A percentile compares a stretch with the other conserved stretches of the same genome.
Conservation (phyloP, 2,113 vertebrate species). For the Phoenicopterus ruber region DNA sequence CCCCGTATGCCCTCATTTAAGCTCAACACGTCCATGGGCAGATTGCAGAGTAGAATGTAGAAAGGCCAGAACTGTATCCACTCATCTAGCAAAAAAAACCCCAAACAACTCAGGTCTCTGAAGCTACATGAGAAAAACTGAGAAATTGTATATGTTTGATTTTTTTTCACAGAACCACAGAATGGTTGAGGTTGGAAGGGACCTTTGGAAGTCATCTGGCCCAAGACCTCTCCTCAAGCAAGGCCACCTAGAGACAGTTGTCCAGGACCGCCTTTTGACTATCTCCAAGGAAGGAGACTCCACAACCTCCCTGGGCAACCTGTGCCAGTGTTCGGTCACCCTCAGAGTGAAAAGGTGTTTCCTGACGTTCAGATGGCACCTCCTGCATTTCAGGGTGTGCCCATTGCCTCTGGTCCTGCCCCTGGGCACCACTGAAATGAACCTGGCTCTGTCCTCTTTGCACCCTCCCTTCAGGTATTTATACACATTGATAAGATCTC, state of each 20-base stretch:
- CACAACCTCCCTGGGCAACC: neutral
- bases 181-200: neutral
- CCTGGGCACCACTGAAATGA: neutral
- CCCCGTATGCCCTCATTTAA: neutral
- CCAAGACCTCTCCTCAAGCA: neutral
- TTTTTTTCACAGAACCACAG: neutral
- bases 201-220: neutral
- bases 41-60: neutral
- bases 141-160: neutral
- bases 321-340: neutral
- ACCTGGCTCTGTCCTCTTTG: neutral
- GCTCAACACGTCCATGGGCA: neutral
- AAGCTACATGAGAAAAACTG: neutral
- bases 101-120: neutral
- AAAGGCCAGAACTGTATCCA: neutral
- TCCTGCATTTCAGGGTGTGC: neutral
- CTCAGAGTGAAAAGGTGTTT: neutral
- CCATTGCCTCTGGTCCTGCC: neutral
- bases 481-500: neutral
- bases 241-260: rapidly evolving
- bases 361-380: neutral
- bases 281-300: neutral
- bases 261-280: neutral
- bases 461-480: neutral
- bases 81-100: neutral